Conservation (phyloP, 2,888 invertebrate genomes). For the Leptopilina drosophilae region DNA sequence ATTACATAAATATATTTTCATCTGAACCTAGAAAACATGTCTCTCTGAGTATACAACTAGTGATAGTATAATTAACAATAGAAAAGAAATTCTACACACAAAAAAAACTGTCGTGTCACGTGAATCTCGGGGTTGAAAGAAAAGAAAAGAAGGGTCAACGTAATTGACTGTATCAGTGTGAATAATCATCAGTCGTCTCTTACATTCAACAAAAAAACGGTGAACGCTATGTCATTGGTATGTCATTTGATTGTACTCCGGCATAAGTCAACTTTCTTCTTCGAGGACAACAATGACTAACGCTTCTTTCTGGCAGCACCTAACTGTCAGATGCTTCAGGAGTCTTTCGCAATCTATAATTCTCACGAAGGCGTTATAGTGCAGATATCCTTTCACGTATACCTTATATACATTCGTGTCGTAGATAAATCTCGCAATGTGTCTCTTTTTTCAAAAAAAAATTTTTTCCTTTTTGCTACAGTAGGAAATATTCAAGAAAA, state of each 20-base stretch:
- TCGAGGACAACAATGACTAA: constrained; percentile 39
- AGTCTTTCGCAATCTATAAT: constrained; percentile 39
- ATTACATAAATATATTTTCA: too few species aligned
- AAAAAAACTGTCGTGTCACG: too few species aligned
- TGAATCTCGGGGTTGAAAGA: too few species aligned
- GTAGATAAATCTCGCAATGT: constrained; percentile 25
- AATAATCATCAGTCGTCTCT: background rate
- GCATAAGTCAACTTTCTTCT: constrained; percentile 30
- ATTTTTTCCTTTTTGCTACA: too few species aligned
- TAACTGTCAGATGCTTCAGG: constrained; percentile 14
- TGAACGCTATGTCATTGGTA: background rate
- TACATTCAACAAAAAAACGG: constrained; percentile 6
- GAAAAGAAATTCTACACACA: too few species aligned
- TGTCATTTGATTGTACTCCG: constrained; percentile 17
- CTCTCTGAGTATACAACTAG: too few species aligned
- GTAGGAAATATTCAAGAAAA: too few species aligned
- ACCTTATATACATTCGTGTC: constrained; percentile 9
- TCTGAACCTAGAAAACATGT: too few species aligned
- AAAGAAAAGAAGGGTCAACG: too few species aligned
- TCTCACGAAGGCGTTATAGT: constrained; percentile 37
- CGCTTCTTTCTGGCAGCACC: constrained; percentile 31
- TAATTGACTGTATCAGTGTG: too few species aligned
- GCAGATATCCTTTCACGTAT: constrained; percentile 35
- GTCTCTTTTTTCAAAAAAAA: background rate
- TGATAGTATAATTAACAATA: too few species aligned